Evolutionary conservation across 2,888 invertebrate species (phyloP).

Genomic region (Clitarchus hookeri): DNA sequence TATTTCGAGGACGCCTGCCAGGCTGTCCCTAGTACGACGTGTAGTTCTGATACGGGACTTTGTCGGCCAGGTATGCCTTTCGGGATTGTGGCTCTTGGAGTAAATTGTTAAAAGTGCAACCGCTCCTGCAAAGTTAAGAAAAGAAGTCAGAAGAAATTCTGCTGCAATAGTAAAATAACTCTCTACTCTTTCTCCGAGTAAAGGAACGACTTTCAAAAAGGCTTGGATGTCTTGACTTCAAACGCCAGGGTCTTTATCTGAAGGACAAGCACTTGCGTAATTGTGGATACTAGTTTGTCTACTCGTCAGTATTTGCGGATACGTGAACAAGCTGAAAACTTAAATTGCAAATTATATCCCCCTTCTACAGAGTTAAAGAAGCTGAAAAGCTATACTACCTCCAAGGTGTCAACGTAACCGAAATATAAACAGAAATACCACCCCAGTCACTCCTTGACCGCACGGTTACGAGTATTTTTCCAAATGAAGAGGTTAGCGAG

Average conservation of each 20-base stretch:
- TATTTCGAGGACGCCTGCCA: no score
- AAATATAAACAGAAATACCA: no score
- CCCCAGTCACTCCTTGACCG: no score
- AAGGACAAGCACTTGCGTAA: not conserved
- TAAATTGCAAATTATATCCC: not conserved
- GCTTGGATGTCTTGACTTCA: not conserved
- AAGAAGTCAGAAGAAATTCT: not conserved
- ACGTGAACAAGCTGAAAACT: not conserved
- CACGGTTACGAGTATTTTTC: not conserved
- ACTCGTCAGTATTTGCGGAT: not conserved
- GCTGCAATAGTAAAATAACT: no score
- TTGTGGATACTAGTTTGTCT: not conserved
- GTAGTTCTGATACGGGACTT: not conserved
- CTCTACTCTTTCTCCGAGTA: not conserved
- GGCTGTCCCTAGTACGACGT: no score
- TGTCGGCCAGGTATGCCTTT: not conserved
- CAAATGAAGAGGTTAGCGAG: not conserved
- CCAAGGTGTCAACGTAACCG: no score
- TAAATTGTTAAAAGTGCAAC: not conserved
- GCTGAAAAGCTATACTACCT: not conserved
- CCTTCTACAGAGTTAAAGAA: not conserved
- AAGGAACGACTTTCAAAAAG: not conserved
- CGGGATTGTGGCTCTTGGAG: not conserved
- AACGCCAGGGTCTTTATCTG: not conserved
- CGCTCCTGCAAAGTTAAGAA: not conserved